phyloP scores from a whole-genome alignment of 35 echinoderm and acorn worm species.

The Lytechinus pictus region DNA sequence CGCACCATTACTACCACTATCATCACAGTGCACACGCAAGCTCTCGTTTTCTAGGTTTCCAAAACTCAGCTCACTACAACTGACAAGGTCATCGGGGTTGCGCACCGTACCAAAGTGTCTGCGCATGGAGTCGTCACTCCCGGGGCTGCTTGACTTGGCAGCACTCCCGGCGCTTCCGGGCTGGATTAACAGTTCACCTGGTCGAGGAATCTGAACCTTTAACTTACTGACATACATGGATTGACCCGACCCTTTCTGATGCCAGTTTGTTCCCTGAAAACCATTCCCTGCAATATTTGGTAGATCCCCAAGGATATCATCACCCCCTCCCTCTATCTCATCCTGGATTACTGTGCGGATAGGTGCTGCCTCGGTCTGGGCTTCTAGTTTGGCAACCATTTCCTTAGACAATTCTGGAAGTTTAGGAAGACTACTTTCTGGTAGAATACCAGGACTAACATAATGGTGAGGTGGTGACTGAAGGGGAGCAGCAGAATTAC shows the following conservation, averaged over 20 bases:
- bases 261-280: conserved; percentile 21
- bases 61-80: conserved; percentile 81
- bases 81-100: conserved; percentile 70
- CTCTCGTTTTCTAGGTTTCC: conserved; percentile 67
- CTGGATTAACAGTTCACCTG: conserved; percentile 28
- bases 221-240: conserved; percentile 45
- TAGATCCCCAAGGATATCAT: conserved; percentile 27
- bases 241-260: neutral
- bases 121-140: conserved; percentile 65
- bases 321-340: conserved; percentile 38
- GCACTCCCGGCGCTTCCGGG: conserved; percentile 16
- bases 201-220: conserved; percentile 43
- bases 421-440: conserved; percentile 51
- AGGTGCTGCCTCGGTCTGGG: conserved; percentile 31
- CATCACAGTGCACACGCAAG: conserved; percentile 50
- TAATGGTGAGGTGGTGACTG: conserved; percentile 37
- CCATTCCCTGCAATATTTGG: conserved; percentile 21
- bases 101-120: conserved; percentile 65
- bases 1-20: neutral
- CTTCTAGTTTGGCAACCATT: conserved; percentile 47
- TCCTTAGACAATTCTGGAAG: conserved; percentile 30
- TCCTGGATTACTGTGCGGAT: neutral
- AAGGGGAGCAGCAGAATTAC: neutral
- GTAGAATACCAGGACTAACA: conserved; percentile 31
- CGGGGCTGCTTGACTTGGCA: conserved; percentile 10